Base-by-base conservation (phyloP, 2,113 vertebrate species). In the Cyanocitta stelleri region DNA sequence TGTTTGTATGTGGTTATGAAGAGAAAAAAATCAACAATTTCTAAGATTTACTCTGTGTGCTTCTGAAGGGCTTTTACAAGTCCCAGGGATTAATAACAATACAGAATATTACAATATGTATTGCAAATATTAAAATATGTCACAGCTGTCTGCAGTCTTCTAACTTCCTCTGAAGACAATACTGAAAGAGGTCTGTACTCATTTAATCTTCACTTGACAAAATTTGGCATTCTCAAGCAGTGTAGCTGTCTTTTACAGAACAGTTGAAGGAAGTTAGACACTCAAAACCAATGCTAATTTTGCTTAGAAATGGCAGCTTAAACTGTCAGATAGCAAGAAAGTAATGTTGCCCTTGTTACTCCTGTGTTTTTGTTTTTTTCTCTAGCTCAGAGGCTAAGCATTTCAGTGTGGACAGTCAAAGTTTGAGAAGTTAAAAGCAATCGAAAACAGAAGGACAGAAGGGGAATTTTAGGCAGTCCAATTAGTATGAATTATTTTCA, bases 401-500 rank as follows among this genome's bases (percentile, higher is more conserved):
- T 95, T 90, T 96, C 67, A 44, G 64, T 90, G 64, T 84, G 95
- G 92, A 93, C 92, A 78, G 79, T 93, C 16, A 3, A 96, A 96
- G 68, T 90, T 95, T 85, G 87, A 3, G 2, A 88, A 96, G 93
- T 92, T 94, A 90, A 95, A 95, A 90, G 75, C 79, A 75, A 35
- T 85, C 2, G 0, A 90, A 96, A 96, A 81, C 87, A 94, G 89
- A 87, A 89, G 81, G 84, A 91, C 79, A 91, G 81, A 91, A 95
- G 94, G 85, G 75, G 59, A 80, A 80, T 93, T 91, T 93, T 75
- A 86, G 72, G 75, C 93, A 89, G 64, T 62, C 76, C 85, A 94
- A 96, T 94, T 90, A 95, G 72, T 59, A 78, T 12, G 49, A 88
- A 96, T 96, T 95, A 90, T 94, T 96, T 90, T 89, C 88, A 92